Evolutionary conservation across 2,888 invertebrate genomes (phyloP).

Genomic region (Caenorhabditis virilis): DNA sequence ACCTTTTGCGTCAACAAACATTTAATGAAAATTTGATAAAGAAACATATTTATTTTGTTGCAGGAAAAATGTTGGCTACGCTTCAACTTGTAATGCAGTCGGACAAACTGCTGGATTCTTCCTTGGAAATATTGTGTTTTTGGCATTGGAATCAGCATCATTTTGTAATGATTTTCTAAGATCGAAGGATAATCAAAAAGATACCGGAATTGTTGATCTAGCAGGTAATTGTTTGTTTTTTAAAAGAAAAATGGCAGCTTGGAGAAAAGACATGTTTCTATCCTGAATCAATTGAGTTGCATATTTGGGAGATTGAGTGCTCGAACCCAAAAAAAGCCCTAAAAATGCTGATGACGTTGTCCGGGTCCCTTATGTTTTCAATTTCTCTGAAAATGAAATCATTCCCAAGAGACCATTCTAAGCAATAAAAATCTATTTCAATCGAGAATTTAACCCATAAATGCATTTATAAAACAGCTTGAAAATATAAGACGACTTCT

Average conservation of each 20-base stretch:
- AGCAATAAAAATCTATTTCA: too few relatives aligned
- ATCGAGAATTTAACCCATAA: constrained; percentile 4
- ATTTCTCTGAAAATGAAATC: neutral
- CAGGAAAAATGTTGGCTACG: constrained; percentile 92
- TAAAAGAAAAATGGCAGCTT: neutral
- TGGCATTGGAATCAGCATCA: constrained; percentile 90
- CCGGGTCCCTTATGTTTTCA: too few relatives aligned
- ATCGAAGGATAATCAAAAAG: constrained; percentile 73
- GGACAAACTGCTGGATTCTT: constrained; percentile 93
- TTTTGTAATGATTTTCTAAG: constrained; percentile 94
- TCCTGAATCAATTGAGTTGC: too few relatives aligned
- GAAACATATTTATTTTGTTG: neutral
- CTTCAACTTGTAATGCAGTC: constrained; percentile 96
- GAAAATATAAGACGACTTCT: constrained; percentile 4
- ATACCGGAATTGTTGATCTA: constrained; percentile 76
- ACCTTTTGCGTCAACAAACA: neutral
- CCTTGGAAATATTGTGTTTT: constrained; percentile 79
- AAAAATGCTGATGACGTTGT: constrained; percentile 1
- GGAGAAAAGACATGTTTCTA: too few relatives aligned
- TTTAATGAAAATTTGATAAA: neutral
- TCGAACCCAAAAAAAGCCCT: neutral
- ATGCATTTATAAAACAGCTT: constrained; percentile 2
- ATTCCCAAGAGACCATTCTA: too few relatives aligned
- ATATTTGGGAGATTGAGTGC: neutral
- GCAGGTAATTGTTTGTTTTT: constrained; percentile 58